Percentiles rank a stretch among this genome's conserved stretches.
These are phyloP conservation scores for Lindbergichthys nudifrons DNA, from an alignment of 2,797 vertebrate genomes.

Conservation along the genomic window DNA sequence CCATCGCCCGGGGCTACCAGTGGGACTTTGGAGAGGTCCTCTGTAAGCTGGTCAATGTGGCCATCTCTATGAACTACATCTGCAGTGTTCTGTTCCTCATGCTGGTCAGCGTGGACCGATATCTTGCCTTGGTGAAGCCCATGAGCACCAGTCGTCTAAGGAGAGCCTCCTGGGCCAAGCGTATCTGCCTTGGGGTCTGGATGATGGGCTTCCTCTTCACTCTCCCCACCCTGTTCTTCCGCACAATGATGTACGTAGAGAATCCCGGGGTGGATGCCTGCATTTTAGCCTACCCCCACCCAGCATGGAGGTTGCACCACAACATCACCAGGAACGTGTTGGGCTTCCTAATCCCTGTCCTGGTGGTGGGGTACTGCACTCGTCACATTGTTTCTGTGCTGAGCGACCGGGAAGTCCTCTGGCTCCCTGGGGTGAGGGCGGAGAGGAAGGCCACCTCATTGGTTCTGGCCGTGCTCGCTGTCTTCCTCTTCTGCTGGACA, in stretches of 20 bases:
- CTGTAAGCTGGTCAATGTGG: slow-evolving; percentile 85
- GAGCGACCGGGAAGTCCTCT: slow-evolving; percentile 65
- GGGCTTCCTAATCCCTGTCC: slow-evolving; percentile 86
- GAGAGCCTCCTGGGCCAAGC: slow-evolving; percentile 80
- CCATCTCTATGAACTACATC: slow-evolving; percentile 86
- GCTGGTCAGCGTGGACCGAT: slow-evolving; percentile 90
- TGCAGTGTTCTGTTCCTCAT: slow-evolving; percentile 89
- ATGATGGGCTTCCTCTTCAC: slow-evolving; percentile 80
- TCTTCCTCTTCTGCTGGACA: slow-evolving; percentile 89
- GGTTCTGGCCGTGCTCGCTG: slow-evolving; percentile 85
- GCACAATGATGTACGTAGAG: slow-evolving; percentile 48
- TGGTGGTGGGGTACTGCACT: slow-evolving; percentile 83
- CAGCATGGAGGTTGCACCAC: slow-evolving; percentile 77
- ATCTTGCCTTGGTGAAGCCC: slow-evolving; percentile 89
- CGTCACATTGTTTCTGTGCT: slow-evolving; percentile 80
- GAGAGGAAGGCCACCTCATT: slow-evolving; percentile 87
- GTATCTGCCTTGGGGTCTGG: slow-evolving; percentile 87
- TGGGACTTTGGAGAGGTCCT: slow-evolving; percentile 89
- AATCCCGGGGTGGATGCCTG: slow-evolving; percentile 76
- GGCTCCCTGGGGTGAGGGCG: slow-evolving; percentile 67
- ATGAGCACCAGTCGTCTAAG: slow-evolving; percentile 85
- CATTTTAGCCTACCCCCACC: slow-evolving; percentile 76
- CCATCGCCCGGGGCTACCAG: slow-evolving; percentile 79
- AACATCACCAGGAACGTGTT: slow-evolving; percentile 83
- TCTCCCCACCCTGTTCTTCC: slow-evolving; percentile 84